Evolutionary conservation across 2,888 invertebrate genomes (phyloP).

Genomic region (Tipula lateralis): DNA sequence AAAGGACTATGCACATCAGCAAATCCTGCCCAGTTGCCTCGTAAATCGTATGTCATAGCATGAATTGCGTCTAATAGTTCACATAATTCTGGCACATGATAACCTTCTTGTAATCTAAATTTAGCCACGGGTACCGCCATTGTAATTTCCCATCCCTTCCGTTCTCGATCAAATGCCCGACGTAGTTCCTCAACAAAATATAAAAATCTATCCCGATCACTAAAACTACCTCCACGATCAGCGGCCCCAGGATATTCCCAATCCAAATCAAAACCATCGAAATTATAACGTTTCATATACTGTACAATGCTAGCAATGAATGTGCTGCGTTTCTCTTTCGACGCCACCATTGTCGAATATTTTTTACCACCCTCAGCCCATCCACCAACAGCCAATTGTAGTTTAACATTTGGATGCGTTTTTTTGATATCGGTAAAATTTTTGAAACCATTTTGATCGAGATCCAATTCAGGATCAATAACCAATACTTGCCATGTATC

Average conservation of each 20-base stretch:
- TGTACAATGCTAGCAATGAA: slow-evolving; percentile 73
- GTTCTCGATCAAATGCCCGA: slow-evolving; percentile 69
- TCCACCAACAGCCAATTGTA: slow-evolving; percentile 79
- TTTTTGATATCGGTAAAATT: slow-evolving; percentile 72
- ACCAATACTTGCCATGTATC: slow-evolving; percentile 70
- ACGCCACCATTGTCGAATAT: slow-evolving; percentile 75
- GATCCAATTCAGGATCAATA: slow-evolving; percentile 77
- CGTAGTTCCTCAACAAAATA: slow-evolving; percentile 77
- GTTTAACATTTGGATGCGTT: slow-evolving; percentile 67
- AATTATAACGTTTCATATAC: slow-evolving; percentile 70
- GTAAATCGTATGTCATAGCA: slow-evolving; percentile 80
- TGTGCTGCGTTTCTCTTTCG: slow-evolving; percentile 60
- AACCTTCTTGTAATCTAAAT: slow-evolving; percentile 82
- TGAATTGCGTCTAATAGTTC: slow-evolving; percentile 76
- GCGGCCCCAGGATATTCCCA: slow-evolving; percentile 90
- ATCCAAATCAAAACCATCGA: slow-evolving; percentile 82
- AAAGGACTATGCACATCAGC: slow-evolving; percentile 85
- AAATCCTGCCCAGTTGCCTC: slow-evolving; percentile 88
- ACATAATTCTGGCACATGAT: slow-evolving; percentile 85
- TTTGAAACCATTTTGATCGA: slow-evolving; percentile 68
- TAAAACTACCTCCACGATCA: slow-evolving; percentile 76
- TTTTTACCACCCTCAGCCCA: slow-evolving; percentile 89
- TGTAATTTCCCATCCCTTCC: slow-evolving; percentile 79
- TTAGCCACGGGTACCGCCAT: slow-evolving; percentile 86
- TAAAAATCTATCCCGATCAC: slow-evolving; percentile 77